Evolutionary conservation across 2,888 invertebrate genomes (phyloP).

Genomic region (Lissocephala sabroskyi): DNA sequence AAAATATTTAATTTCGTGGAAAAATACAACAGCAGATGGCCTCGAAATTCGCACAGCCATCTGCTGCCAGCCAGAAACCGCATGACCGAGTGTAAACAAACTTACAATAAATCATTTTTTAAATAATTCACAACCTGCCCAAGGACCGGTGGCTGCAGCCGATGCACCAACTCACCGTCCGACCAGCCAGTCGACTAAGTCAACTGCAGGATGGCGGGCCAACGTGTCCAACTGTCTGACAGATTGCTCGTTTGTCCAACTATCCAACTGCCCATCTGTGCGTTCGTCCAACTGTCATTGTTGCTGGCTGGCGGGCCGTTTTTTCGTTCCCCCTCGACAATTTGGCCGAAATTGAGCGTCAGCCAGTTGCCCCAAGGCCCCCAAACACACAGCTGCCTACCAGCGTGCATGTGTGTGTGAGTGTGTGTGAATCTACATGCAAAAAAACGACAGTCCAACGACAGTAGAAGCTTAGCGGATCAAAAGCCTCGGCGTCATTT

Average conservation of each 20-base stretch:
- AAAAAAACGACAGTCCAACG: conserved; percentile 10
- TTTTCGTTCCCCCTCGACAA: background rate
- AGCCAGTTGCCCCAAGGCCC: conserved; percentile 9
- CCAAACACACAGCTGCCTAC: conserved; percentile 1
- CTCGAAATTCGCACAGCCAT: too few species aligned
- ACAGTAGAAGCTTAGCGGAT: conserved; percentile 41
- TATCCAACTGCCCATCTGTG: too few species aligned
- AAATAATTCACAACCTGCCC: conserved; percentile 52
- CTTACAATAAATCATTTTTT: conserved; percentile 58
- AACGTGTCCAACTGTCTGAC: too few species aligned
- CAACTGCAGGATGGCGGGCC: too few species aligned
- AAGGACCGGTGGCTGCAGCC: conserved; percentile 4
- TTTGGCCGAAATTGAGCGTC: conserved; percentile 28
- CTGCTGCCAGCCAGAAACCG: conserved; percentile 41
- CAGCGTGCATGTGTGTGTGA: background rate
- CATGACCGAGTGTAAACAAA: conserved; percentile 54
- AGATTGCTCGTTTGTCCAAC: too few species aligned
- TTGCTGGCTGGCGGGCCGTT: conserved; percentile 2
- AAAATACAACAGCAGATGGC: conserved; percentile 30
- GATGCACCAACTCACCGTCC: background rate
- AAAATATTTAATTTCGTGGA: conserved; percentile 56
- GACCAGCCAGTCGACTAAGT: background rate
- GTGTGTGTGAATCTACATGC: background rate
- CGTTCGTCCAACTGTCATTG: too few species aligned
- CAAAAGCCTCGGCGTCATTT: conserved; percentile 46